Evolutionary conservation across 1,140 invertebrate genomes (phyloP), one percentile per base, ranked within the genome.

Genomic region (Pseudomyrmex cubaensis): DNA sequence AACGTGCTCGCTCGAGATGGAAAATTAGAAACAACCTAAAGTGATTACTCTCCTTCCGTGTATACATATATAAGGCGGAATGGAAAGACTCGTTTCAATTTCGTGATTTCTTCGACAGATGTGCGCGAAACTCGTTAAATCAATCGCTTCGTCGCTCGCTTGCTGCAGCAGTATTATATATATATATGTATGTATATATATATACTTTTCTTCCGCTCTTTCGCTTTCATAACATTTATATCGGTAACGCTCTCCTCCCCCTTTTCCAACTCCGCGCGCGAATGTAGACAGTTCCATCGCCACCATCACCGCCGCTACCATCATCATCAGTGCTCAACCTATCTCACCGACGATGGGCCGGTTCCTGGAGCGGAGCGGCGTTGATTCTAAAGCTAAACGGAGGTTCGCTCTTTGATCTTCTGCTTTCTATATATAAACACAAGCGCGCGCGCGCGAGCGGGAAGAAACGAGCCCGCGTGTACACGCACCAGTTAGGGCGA

Each of bases 341-440:
- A 87, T 85, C 86, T 88, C 75, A 78, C 86, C 87, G 92, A 92
- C 90, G 91, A 92, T 90, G 87, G 89, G 86, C 90, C 91, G 89
- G 85, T 88, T 90, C 87, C 86, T 84, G 87, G 83, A 91, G 91
- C 91, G 90, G 84, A 88, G 88, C 85, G 89, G 87, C 89, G 90
- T 87, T 87, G 89, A 92, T 90, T 92, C 90, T 90, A 88, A 35
- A 93, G 91, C 92, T 92, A 87, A 92, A 91, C 91, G 90, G 90
- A 92, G 90, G 80, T 82, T 93, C 90, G 91, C 90, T 93, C 93
- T 94, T 93, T 94, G 93, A 93, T 94, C 93, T 94, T 93, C 88
- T 86, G 90, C 90, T 92, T 93, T 90, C 93, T 93, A 93, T 93
- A 93, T 94, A 94, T 94, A 94, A 93, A 93, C 93, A 92, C 91